These are phyloP conservation scores for Tenrec ecaudatus DNA, from an alignment of 2,113 vertebrate genomes.

Conservation along the genomic window DNA sequence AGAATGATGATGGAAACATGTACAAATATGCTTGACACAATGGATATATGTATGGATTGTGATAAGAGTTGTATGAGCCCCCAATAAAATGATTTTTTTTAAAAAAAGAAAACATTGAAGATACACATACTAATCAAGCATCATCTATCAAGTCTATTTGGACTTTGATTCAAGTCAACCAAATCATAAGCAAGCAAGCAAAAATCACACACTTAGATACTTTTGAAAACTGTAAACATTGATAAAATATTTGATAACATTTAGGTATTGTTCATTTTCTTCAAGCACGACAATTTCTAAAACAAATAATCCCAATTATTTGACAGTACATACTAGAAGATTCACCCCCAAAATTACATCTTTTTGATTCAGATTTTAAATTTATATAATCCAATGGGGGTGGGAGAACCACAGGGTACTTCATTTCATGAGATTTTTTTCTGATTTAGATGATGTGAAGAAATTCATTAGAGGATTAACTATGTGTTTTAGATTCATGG, in stretches of 20 bases:
- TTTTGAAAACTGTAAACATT: neutral
- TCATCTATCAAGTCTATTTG: neutral
- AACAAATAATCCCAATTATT: neutral
- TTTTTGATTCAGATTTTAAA: neutral
- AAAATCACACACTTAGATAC: too few species aligned
- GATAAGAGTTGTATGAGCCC: too few species aligned
- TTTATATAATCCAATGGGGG: neutral
- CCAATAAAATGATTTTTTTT: too few species aligned
- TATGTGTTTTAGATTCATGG: neutral
- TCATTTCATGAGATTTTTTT: neutral
- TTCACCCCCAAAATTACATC: neutral
- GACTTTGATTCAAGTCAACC: constrained; percentile 8
- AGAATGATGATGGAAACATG: too few species aligned
- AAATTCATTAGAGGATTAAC: neutral
- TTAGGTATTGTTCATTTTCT: constrained; percentile 26
- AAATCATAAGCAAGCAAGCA: neutral
- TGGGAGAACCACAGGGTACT: neutral
- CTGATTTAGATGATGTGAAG: constrained; percentile 24
- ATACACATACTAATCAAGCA: neutral
- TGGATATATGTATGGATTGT: too few species aligned
- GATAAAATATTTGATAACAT: neutral
- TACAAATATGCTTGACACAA: too few species aligned
- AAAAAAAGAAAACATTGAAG: too few species aligned
- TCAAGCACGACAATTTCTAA: neutral
- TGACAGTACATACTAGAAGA: neutral